A percentile compares a stretch with the other conserved stretches of the same genome.
phyloP scores from a whole-genome alignment of 2,888 invertebrate genomes.

The Macrophya alboannulata region DNA sequence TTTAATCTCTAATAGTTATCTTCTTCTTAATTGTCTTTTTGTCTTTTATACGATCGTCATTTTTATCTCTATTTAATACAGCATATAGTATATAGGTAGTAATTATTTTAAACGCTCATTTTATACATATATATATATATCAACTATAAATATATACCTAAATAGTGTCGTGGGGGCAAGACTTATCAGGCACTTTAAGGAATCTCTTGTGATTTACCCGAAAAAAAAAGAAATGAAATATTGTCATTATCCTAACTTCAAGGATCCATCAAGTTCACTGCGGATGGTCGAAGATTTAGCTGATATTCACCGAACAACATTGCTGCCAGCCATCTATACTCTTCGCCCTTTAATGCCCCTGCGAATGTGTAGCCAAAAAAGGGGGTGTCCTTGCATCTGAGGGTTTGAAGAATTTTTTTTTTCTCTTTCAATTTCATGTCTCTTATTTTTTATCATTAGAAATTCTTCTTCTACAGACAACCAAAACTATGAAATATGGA shows the following conservation, averaged over 20 bases:
- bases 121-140: neutral
- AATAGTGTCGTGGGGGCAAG: conserved; percentile 17
- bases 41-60: neutral
- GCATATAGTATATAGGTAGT: neutral
- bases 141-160: too few species aligned
- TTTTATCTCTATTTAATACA: neutral
- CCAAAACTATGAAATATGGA: too few species aligned
- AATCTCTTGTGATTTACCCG: conserved; percentile 3
- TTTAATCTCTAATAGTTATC: neutral
- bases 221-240: neutral
- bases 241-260: conserved; percentile 60
- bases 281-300: conserved; percentile 72
- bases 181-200: conserved; percentile 24
- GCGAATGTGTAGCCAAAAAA: conserved; percentile 92
- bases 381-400: conserved; percentile 88
- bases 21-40: neutral
- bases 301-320: conserved; percentile 88
- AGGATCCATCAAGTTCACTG: conserved; percentile 76
- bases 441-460: neutral
- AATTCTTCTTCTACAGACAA: neutral
- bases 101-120: neutral
- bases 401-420: conserved; percentile 61
- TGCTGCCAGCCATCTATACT: conserved; percentile 90
- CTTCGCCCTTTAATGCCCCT: conserved; percentile 88
- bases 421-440: neutral